Base-by-base conservation (phyloP, 2,797 vertebrate genomes). In the Enteromius unitaeniatus region DNA sequence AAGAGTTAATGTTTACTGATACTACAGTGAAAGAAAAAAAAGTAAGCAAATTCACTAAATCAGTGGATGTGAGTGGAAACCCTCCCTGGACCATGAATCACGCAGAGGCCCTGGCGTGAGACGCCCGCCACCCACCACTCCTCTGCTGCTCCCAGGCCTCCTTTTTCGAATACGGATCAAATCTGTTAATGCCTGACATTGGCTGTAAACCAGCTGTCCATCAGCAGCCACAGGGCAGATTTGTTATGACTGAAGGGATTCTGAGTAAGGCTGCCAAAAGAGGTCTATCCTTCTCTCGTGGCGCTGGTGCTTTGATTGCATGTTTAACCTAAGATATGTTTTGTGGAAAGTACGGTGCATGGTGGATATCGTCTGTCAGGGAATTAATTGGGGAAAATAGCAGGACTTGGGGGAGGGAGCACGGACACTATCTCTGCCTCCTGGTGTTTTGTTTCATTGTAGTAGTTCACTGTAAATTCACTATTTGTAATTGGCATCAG, bases 171-270 rank as follows among this genome's bases (percentile, higher is more conserved):
- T 86, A 89, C 81, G 89, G 85, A 92, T 92, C 91, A 92, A 91
- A 92, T 93, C 92, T 92, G 90, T 91, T 93, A 93, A 93, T 93
- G 90, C 91, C 91, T 92, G 92, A 92, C 86, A 82, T 84, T 78
- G 74, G 86, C 88, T 89, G 87, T 91, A 91, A 91, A 92, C 89
- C 79, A 67, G 83, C 88, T 86, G 90, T 93, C 90, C 67, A 19
- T 94, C 88, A 91, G 80, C 79, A 19, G 81, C 87, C 51, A 64
- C 58, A 77, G 82, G 68, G 67, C 82, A 84, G 80, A 77, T 86
- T 86, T 89, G 90, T 90, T 89, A 87, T 87, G 82, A 87, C 88
- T 78, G 88, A 88, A 85, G 88, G 85, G 88, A 90, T 88, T 86
- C 86, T 85, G 86, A 78, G 31, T 79, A 49, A 82, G 19, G n/a